These are phyloP conservation scores for Coregonus ussuriensis DNA, from an alignment of 2,797 vertebrate species.

Conservation along the genomic window DNA sequence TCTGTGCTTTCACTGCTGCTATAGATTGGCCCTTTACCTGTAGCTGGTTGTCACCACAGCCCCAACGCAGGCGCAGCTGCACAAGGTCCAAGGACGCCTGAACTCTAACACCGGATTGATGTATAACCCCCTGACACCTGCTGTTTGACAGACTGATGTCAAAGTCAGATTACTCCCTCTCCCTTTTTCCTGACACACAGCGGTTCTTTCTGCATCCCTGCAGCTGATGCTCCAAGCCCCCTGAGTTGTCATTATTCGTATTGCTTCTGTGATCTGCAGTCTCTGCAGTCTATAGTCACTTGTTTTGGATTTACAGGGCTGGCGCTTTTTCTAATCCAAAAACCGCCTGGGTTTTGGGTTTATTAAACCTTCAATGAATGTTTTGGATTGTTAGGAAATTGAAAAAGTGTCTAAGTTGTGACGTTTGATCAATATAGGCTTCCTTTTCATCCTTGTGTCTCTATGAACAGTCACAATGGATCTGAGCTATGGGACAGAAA, in stretches of 20 bases:
- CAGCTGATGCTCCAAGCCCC: background rate
- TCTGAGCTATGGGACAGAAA: background rate
- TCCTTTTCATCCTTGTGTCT: background rate
- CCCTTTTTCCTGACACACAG: background rate
- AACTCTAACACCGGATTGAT: slow-evolving; percentile 34
- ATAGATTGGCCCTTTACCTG: slow-evolving; percentile 54
- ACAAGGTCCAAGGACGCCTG: slow-evolving; percentile 38
- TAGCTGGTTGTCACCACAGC: slow-evolving; percentile 19
- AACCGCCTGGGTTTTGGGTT: slow-evolving; percentile 49
- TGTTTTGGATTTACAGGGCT: slow-evolving; percentile 62
- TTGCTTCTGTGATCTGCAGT: slow-evolving; percentile 63
- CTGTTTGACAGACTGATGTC: slow-evolving; percentile 55
- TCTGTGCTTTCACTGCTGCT: background rate
- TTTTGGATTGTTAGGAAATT: background rate
- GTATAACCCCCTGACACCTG: slow-evolving; percentile 17
- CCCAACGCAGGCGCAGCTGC: background rate
- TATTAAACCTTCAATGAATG: slow-evolving; percentile 16
- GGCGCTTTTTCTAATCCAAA: slow-evolving; percentile 60
- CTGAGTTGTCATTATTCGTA: slow-evolving; percentile 70
- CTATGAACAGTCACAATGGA: background rate
- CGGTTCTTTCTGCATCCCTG: background rate
- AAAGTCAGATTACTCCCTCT: slow-evolving; percentile 10
- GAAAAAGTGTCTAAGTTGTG: background rate
- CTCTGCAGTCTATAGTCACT: slow-evolving; percentile 29
- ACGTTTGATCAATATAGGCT: background rate